phyloP scores from a whole-genome alignment of 2,113 vertebrate genomes.

The Eulemur macaco region DNA sequence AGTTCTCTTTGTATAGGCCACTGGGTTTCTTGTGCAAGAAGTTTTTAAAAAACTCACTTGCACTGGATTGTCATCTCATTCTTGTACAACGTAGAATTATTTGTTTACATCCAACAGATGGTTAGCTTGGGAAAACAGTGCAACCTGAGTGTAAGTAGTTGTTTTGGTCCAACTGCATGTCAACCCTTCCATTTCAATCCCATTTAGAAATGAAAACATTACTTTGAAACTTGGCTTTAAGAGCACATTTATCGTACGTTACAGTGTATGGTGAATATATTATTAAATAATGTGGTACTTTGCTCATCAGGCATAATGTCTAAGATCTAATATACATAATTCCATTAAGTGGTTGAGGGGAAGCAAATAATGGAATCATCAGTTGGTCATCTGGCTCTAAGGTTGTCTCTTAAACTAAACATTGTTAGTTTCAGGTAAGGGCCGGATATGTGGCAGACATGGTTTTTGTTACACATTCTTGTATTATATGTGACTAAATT shows the following conservation, averaged over 20 bases:
- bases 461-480: slow-evolving; percentile 73
- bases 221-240: slow-evolving; percentile 73
- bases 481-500: slow-evolving; percentile 66
- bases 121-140: slow-evolving; percentile 76
- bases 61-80: slow-evolving; percentile 85
- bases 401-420: slow-evolving; percentile 70
- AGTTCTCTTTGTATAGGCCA: slow-evolving; percentile 77
- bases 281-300: slow-evolving; percentile 78
- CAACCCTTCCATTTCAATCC: slow-evolving; percentile 80
- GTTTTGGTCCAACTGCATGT: slow-evolving; percentile 82
- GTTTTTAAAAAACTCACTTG: slow-evolving; percentile 78
- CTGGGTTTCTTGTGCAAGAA: slow-evolving; percentile 83
- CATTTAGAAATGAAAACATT: slow-evolving; percentile 78
- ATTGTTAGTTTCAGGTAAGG: slow-evolving; percentile 67
- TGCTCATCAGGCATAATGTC: slow-evolving; percentile 72
- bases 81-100: slow-evolving; percentile 79
- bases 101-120: slow-evolving; percentile 79
- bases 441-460: slow-evolving; percentile 70
- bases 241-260: slow-evolving; percentile 80
- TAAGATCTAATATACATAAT: slow-evolving; percentile 68
- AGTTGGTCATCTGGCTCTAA: slow-evolving; percentile 65
- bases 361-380: slow-evolving; percentile 78
- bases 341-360: slow-evolving; percentile 66
- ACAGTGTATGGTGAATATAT: slow-evolving; percentile 75
- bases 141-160: slow-evolving; percentile 73